Base-by-base conservation (phyloP, 2,888 invertebrate genomes). In the Drosophila limbata region DNA sequence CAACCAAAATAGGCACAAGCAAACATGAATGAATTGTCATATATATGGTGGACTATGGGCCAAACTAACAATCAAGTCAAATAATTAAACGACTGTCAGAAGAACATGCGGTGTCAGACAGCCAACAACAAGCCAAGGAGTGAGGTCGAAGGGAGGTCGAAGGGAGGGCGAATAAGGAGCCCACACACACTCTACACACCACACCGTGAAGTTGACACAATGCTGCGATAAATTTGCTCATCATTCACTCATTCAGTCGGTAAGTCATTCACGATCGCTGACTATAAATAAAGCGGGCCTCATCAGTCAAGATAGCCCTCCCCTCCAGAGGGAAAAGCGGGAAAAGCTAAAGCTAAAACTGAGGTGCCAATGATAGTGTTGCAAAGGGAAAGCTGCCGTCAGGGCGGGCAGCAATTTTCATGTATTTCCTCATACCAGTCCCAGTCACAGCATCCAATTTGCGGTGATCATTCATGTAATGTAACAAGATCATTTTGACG, bases 151-250 rank as follows among this genome's bases (percentile, higher is more conserved):
- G 31, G 51, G 5, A 4, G 25, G 0, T 5, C 2, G 21, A 3
- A 21, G 21, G 21, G 48, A 21, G 28, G 48, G 15, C n/a, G 11
- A 21, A 25, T 21, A 17, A 17, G 17, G 8, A 51, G 60, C 60
- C 50, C 50, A 50, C 50, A 50, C 50, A 50, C 50, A 35, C 66
- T 51, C 42, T 5, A 39, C 25, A 25, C 0, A 55, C 13, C 42
- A 50, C 47, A 53, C 39, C 39, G 52, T 48, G 67, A 71, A 68
- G 73, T 84, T 88, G 87, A 87, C 88, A 88, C 88, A 89, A 89
- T 85, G 83, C 85, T 77, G 89, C 86, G 88, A 89, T 87, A 87
- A 87, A 87, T 87, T 87, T 87, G 89, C 86, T 89, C 89, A 87
- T 86, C 85, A 86, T 89, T 86, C 86, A 89, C 82, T 87, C 89